Evolutionary conservation across 1,140 invertebrate species (phyloP), one percentile per base, ranked within the genome.

Genomic region (Bradynema listronoti): DNA sequence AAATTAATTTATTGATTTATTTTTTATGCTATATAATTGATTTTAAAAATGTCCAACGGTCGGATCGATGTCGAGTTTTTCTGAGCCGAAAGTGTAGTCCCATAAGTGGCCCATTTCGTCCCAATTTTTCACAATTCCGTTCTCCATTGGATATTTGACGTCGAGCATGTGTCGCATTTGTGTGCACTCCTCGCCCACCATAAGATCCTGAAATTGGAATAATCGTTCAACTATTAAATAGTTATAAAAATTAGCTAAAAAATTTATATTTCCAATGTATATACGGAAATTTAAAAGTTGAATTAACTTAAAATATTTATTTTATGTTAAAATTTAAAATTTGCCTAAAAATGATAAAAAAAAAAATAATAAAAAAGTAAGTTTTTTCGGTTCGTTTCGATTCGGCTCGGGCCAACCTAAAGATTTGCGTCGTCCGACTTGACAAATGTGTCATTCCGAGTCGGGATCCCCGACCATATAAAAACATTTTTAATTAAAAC

Each of bases 101-200:
- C 93, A 99, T 2, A 99, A 86, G 81, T 96, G 91, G 70, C 89
- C 88, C 95, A 99, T 99, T 75, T 99, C 95, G 59, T 96, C 90
- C 95, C 94, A 98, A 81, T 96, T 96, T 41, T 81, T 65, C 16
- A 88, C 86, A 77, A 88, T 88, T 56, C 95, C 95, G 86, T 98
- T 99, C 82, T 98, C 92, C 95, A 99, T 99, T 0, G 95, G 95
- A 83, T 99, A 99, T 79, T 88, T 93, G 34, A 98, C 88, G 83
- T 99, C 93, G 55, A 99, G 81, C 85, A 97, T 89, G 14, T 93
- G 96, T 47, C 95, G 82, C 43, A 98, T 82, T 78, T 94, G 88
- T 69, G 91, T 96, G 1, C 93, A 94, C 83, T 98, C 94, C 85
- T 97, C 92, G 24, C 95, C 94, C 43, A 99, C 88, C 92, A 98